Evolutionary conservation across 1,140 invertebrate species (phyloP).

Genomic region (Elysia chlorotica): DNA sequence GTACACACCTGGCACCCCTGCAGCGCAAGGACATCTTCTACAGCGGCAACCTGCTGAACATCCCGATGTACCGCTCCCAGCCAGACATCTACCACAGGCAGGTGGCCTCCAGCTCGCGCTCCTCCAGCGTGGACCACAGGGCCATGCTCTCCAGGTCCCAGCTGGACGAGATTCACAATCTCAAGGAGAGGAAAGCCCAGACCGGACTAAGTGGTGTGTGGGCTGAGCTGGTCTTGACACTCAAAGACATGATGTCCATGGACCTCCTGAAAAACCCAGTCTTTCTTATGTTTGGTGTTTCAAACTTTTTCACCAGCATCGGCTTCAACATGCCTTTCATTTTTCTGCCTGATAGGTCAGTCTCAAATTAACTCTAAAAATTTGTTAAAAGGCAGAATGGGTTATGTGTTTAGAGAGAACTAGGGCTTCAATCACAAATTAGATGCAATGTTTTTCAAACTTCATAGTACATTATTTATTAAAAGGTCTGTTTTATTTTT

Average conservation of each 20-base stretch:
- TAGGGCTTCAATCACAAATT: too few relatives aligned
- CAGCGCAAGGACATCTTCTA: slow-evolving; percentile 88
- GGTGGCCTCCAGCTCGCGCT: slow-evolving; percentile 37
- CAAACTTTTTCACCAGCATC: slow-evolving; percentile 94
- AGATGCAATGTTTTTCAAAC: too few relatives aligned
- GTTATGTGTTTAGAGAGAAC: too few relatives aligned
- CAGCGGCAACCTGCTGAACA: slow-evolving; percentile 77
- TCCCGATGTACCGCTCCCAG: slow-evolving; percentile 64
- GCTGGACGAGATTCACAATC: too few relatives aligned
- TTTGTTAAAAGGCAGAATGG: too few relatives aligned
- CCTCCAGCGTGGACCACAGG: not conserved
- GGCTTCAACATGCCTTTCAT: slow-evolving; percentile 93
- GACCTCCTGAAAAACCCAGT: slow-evolving; percentile 81
- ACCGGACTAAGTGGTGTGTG: slow-evolving; percentile 10
- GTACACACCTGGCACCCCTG: slow-evolving; percentile 57
- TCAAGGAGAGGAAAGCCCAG: not conserved
- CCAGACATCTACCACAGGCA: slow-evolving; percentile 41
- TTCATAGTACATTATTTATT: too few relatives aligned
- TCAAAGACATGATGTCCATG: slow-evolving; percentile 84
- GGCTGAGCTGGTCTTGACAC: slow-evolving; percentile 52
- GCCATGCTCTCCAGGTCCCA: too few relatives aligned
- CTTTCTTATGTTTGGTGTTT: slow-evolving; percentile 88
- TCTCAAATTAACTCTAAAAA: too few relatives aligned
- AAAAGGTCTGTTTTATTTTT: too few relatives aligned
- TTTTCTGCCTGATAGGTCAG: slow-evolving; percentile 69